Conservation (phyloP, 2,797 vertebrate genomes). For the Rhynchonycteris naso region DNA sequence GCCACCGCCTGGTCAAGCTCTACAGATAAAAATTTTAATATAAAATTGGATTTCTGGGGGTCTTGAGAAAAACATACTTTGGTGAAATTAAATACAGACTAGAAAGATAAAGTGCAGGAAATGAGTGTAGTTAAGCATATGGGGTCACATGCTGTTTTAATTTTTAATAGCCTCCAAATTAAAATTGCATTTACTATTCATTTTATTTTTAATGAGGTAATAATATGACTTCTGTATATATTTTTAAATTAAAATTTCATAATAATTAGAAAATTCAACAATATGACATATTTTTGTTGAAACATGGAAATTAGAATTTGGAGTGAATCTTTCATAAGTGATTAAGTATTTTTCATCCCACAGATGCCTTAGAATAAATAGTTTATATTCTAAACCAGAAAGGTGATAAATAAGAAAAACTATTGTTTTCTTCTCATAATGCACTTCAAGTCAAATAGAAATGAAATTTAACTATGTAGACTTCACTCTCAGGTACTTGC, state of each 20-base stretch:
- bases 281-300: slow-evolving; percentile 10
- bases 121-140: background rate
- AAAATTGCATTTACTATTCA: slow-evolving; percentile 12
- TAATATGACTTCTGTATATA: background rate
- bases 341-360: background rate
- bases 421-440: slow-evolving; percentile 31
- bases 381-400: slow-evolving; percentile 26
- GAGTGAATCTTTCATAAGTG: slow-evolving; percentile 10
- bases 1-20: too few species aligned
- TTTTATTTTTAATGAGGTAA: slow-evolving; percentile 7
- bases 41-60: background rate
- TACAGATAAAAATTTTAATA: background rate
- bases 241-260: slow-evolving; percentile 29
- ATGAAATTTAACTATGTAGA: background rate
- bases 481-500: slow-evolving; percentile 9
- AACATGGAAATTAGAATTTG: slow-evolving; percentile 29
- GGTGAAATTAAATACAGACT: background rate
- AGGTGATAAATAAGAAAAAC: background rate
- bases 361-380: background rate
- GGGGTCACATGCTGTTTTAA: background rate
- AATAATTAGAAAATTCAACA: slow-evolving; percentile 34
- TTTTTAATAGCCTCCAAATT: slow-evolving; percentile 4
- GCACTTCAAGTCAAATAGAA: slow-evolving; percentile 1
- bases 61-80: background rate
- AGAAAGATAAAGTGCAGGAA: background rate